These are phyloP conservation scores for Ptychochromis oligacanthus DNA, from an alignment of 2,113 vertebrate genomes.

Conservation along the genomic window DNA sequence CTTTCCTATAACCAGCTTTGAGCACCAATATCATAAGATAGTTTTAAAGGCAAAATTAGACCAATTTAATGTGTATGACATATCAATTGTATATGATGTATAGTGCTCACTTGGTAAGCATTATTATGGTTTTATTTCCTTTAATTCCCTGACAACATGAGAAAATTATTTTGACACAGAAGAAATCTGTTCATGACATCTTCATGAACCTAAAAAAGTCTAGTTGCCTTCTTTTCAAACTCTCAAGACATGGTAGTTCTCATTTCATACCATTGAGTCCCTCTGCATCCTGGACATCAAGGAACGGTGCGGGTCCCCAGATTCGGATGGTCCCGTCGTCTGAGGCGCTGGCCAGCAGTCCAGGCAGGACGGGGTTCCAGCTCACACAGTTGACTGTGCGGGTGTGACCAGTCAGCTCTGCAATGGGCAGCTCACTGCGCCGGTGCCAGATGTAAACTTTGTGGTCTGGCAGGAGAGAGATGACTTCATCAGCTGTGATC, in stretches of 20 bases:
- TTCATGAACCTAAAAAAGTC: no score
- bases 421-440: conserved; percentile 95
- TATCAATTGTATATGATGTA: no score
- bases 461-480: conserved; percentile 83
- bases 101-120: no score
- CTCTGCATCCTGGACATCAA: conserved; percentile 92
- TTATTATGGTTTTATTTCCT: no score
- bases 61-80: no score
- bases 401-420: conserved; percentile 94
- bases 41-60: no score
- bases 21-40: no score
- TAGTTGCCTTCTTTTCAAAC: no score
- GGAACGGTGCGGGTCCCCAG: conserved; percentile 95
- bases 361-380: conserved; percentile 94
- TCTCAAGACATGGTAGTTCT: not conserved
- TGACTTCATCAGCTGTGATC: not conserved
- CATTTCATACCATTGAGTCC: conserved; percentile 78
- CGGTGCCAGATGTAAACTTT: conserved; percentile 99
- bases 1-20: no score
- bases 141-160: no score
- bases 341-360: conserved; percentile 96
- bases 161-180: no score
- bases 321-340: conserved; percentile 96
- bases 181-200: no score
- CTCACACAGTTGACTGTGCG: conserved; percentile 98